Base-by-base conservation (phyloP, 2,113 vertebrate genomes). In the Catharus fuscescens region DNA sequence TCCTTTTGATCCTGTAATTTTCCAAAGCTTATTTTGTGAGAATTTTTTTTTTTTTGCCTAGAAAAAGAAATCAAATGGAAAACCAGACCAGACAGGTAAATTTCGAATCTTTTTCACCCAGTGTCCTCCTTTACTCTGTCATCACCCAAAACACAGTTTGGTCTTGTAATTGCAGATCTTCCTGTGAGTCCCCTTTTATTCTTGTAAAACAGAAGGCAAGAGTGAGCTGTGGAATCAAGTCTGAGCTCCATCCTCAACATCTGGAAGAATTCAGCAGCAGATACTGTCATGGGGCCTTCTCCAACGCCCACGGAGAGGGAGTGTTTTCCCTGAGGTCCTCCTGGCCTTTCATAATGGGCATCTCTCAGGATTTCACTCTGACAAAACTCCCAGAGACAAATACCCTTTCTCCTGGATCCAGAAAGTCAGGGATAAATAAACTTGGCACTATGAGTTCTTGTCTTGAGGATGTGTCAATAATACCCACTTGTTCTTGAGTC, bases 251-350 rank as follows among this genome's bases (percentile, higher is more conserved):
- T 70, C 25, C 61, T 78, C 1, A 3, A 34, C 77, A 91, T 86
- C 50, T 86, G 84, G 77, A 89, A 88, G n/a, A 84, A 66, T 42
- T 84, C 84, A 81, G 64, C 38, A 66, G 87, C 62, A 64, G 84
- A 70, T 34, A 32, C 8, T 4, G 9, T 29, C 69, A 19, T 8
- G 59, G 50, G 44, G 9, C 44, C 50, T 42, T 17, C 72, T 81
- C 52, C 84, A 78, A 8, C 1, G 0, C 80, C 62, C 54, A 57
- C 6, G 0, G 60, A 73, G 38, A 45, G 56, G 54, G 64, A 91
- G 6, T 2, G 1, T 56, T 93, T 87, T 61, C 61, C 64, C 73
- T 40, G n/a, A n/a, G 77, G 38, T 50, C 29, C 52, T 47, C 32
- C 52, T 84, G 88, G 29, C 60, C 60, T 52, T 79, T 85, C 53